A percentile compares a stretch with the other conserved stretches of the same genome.
phyloP scores from a whole-genome alignment of 2,113 vertebrate genomes.

The Leptocoma aspasia region DNA sequence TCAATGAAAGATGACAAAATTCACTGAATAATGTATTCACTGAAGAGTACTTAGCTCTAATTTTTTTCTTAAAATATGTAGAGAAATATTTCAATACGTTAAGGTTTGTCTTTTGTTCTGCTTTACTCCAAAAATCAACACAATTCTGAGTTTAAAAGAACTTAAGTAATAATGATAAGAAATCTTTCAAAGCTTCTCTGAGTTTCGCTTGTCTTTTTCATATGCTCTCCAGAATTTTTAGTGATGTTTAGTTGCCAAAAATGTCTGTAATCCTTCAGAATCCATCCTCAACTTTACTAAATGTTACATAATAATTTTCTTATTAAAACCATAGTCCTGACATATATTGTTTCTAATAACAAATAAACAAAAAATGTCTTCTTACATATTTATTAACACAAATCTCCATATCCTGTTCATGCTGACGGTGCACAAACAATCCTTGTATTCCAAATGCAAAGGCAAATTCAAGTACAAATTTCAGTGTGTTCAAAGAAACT shows the following conservation, averaged over 20 bases:
- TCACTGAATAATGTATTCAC: conserved; percentile 15
- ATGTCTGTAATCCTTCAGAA: not conserved
- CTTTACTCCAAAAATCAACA: not conserved
- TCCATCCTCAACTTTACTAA: not conserved
- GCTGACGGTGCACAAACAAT: not conserved
- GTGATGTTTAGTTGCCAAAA: not conserved
- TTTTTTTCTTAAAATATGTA: not conserved
- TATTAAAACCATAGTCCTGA: not conserved
- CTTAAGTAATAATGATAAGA: not conserved
- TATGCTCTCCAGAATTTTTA: not conserved
- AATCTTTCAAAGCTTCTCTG: not conserved
- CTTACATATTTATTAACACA: not conserved
- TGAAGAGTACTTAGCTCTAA: not conserved
- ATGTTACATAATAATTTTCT: not conserved
- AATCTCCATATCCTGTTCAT: not conserved
- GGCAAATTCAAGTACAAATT: not conserved
- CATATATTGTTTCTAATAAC: not conserved
- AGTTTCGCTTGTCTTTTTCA: not conserved
- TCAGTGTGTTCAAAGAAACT: not conserved
- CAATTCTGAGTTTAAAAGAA: not conserved
- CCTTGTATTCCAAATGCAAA: not conserved
- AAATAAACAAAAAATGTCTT: not conserved
- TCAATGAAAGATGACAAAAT: conserved; percentile 20
- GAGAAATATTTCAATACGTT: not conserved
- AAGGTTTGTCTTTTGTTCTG: not conserved